Percentiles rank a stretch among this genome's conserved stretches.
Evolutionary conservation across 1,140 invertebrate genomes (phyloP).

Genomic region (Drosophila suzukii): DNA sequence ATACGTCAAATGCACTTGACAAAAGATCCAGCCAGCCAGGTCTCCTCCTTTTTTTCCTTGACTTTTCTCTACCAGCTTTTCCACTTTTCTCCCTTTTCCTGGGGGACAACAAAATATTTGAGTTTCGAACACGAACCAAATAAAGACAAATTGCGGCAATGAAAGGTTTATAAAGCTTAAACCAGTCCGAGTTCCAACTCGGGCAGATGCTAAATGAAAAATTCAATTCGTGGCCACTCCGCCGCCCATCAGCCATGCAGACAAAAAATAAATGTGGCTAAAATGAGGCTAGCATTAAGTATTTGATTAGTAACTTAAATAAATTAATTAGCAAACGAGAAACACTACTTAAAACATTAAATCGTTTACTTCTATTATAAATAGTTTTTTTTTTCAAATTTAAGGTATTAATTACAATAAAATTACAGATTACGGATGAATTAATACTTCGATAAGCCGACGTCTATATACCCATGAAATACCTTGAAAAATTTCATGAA

Average conservation of each 20-base stretch:
- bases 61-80: neutral
- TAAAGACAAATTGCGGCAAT: conserved; percentile 84
- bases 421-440: too few relatives aligned
- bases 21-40: conserved; percentile 36
- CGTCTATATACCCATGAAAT: too few relatives aligned
- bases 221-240: conserved; percentile 54
- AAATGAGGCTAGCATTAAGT: too few relatives aligned
- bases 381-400: too few relatives aligned
- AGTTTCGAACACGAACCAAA: conserved; percentile 81
- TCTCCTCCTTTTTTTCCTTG: neutral
- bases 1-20: conserved; percentile 82
- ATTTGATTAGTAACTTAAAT: neutral
- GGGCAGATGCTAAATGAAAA: conserved; percentile 58
- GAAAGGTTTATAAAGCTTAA: conserved; percentile 77
- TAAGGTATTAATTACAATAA: too few relatives aligned
- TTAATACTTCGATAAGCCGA: too few relatives aligned
- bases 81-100: neutral
- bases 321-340: neutral
- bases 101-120: conserved; percentile 66
- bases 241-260: conserved; percentile 8
- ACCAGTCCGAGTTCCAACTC: conserved; percentile 35
- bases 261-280: conserved; percentile 1
- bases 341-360: too few relatives aligned
- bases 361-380: too few relatives aligned
- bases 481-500: too few relatives aligned